Evolutionary conservation across 2,888 invertebrate species (phyloP).

Genomic region (Eupeodes luniger): DNA sequence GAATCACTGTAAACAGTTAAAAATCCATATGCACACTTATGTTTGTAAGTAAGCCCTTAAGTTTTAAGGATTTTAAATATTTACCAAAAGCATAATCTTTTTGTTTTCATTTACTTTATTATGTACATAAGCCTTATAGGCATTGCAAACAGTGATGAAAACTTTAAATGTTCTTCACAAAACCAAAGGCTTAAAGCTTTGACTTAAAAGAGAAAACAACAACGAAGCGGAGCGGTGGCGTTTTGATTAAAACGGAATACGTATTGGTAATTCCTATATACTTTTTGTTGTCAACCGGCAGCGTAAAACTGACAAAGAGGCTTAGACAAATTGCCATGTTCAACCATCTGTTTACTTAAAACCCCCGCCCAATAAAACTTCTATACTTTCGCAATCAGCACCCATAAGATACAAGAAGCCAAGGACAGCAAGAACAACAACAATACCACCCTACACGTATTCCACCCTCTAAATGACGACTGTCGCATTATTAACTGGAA

Average conservation of each 20-base stretch:
- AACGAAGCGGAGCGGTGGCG: not conserved
- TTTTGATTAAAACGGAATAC: slow-evolving; percentile 4
- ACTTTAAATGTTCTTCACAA: not conserved
- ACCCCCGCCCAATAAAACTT: not conserved
- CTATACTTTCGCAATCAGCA: not conserved
- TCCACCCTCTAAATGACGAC: slow-evolving; percentile 1
- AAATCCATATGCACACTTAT: no score
- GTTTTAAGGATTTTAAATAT: not conserved
- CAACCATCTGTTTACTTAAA: slow-evolving; percentile 41
- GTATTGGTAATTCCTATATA: slow-evolving; percentile 12
- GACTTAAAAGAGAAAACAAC: not conserved
- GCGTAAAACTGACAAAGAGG: slow-evolving; percentile 1
- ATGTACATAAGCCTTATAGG: no score
- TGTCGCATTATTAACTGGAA: slow-evolving; percentile 56
- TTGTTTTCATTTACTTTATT: not conserved
- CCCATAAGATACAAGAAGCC: not conserved
- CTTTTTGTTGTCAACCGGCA: slow-evolving; percentile 21
- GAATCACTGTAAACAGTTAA: no score
- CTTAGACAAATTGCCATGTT: slow-evolving; percentile 37
- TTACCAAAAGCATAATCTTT: not conserved
- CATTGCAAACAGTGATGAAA: not conserved
- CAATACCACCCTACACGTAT: not conserved
- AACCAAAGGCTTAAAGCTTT: slow-evolving; percentile 9
- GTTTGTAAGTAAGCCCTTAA: no score
- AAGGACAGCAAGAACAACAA: not conserved